Percentiles rank a stretch among this genome's conserved stretches.
Evolutionary conservation across 2,113 vertebrate genomes (phyloP).

Genomic region (Cercocebus atys): DNA sequence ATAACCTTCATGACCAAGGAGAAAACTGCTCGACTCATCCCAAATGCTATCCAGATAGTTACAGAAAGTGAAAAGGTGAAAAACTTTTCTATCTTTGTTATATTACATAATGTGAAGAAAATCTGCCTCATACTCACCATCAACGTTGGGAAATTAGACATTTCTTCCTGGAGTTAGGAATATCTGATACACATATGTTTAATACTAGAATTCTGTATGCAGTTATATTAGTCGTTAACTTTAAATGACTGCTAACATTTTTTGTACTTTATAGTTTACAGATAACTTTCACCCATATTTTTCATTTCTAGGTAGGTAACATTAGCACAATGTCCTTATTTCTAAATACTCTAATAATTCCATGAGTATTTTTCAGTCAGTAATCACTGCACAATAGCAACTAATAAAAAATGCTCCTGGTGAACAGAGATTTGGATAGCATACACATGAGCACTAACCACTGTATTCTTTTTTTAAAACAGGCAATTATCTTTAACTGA

Average conservation of each 20-base stretch:
- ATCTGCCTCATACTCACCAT: not conserved
- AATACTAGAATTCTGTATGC: not conserved
- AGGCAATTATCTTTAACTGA: not conserved
- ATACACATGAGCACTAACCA: not conserved
- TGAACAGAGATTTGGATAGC: constrained; percentile 7
- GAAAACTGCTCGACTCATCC: constrained; percentile 94
- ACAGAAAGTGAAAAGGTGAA: constrained; percentile 92
- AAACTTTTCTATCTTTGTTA: constrained; percentile 21
- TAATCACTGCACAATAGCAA: not conserved
- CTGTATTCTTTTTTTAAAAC: not conserved
- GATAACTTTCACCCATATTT: not conserved
- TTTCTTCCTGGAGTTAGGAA: not conserved
- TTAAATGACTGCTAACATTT: not conserved
- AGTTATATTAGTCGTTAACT: not conserved
- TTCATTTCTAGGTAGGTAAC: constrained; percentile 7
- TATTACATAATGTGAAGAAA: not conserved
- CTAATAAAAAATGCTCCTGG: not conserved
- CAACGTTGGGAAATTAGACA: not conserved
- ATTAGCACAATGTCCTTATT: constrained; percentile 4
- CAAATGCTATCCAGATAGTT: constrained; percentile 95
- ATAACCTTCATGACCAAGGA: constrained; percentile 91
- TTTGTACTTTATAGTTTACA: constrained; percentile 29
- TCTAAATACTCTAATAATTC: constrained; percentile 1
- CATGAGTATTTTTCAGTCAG: not conserved
- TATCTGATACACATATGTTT: not conserved